Percentiles rank a stretch among this genome's conserved stretches.
Conservation (phyloP, 2,113 vertebrate species). For the Saguinus midas region DNA sequence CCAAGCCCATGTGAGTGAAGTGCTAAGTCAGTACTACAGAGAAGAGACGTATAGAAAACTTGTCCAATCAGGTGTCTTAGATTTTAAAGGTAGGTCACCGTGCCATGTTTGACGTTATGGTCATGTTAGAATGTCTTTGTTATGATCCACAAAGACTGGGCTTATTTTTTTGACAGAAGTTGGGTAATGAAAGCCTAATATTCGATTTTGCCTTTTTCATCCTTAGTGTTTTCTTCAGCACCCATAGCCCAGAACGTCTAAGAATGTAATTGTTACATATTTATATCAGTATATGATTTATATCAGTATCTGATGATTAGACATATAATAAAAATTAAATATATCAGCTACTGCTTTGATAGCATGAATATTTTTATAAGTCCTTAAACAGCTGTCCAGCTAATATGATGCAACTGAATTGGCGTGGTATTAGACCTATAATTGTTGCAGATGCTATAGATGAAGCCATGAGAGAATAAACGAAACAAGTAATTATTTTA, state of each 20-base stretch:
- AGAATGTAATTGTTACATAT: neutral
- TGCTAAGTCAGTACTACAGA: neutral
- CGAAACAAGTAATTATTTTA: neutral
- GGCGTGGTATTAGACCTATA: neutral
- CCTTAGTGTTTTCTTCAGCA: neutral
- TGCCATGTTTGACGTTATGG: neutral
- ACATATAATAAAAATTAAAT: neutral
- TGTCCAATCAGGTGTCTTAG: neutral
- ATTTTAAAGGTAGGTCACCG: neutral
- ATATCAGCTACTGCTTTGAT: neutral
- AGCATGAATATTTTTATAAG: constrained; percentile 4
- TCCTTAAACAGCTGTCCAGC: neutral
- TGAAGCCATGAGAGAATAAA: neutral
- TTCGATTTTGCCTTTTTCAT: neutral
- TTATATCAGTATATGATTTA: neutral
- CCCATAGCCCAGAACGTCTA: neutral
- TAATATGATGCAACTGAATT: neutral
- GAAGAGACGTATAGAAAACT: neutral
- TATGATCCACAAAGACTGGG: neutral
- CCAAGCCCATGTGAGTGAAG: neutral
- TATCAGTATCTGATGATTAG: neutral
- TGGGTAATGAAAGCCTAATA: neutral
- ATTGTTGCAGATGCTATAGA: neutral
- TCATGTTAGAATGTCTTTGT: neutral
- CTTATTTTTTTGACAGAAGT: neutral